phyloP scores from a whole-genome alignment of 2,113 vertebrate genomes.

The Oceanites oceanicus region DNA sequence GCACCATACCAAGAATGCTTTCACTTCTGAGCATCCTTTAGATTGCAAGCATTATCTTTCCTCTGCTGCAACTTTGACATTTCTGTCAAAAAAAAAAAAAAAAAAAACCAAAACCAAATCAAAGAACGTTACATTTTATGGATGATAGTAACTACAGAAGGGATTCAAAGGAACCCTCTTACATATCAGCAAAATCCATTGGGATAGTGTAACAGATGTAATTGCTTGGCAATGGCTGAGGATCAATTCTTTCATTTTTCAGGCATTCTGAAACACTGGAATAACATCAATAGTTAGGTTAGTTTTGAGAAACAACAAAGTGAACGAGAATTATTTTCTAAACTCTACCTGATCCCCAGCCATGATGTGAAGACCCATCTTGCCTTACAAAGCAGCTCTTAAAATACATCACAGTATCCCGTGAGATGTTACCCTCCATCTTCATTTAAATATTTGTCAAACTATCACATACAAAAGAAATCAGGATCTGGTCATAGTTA shows the following conservation, averaged over 20 bases:
- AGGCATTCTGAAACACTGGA: neutral
- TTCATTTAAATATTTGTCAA: neutral
- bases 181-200: neutral
- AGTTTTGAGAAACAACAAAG: neutral
- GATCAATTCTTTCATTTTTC: neutral
- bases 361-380: neutral
- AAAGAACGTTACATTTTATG: neutral
- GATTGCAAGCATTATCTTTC: conserved; percentile 21
- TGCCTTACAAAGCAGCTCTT: neutral
- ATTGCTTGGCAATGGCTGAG: neutral
- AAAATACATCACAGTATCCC: neutral
- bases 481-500: neutral
- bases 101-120: neutral
- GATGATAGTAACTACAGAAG: neutral
- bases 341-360: neutral
- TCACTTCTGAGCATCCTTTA: conserved; percentile 26
- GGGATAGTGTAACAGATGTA: neutral
- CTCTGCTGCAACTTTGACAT: neutral
- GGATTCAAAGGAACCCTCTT: neutral
- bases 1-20: conserved; percentile 58
- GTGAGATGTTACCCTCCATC: neutral
- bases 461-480: neutral
- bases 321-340: neutral
- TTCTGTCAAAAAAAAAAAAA: neutral
- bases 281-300: neutral